Conservation (phyloP, 2,113 vertebrate species). For the Cnemophilus loriae region DNA sequence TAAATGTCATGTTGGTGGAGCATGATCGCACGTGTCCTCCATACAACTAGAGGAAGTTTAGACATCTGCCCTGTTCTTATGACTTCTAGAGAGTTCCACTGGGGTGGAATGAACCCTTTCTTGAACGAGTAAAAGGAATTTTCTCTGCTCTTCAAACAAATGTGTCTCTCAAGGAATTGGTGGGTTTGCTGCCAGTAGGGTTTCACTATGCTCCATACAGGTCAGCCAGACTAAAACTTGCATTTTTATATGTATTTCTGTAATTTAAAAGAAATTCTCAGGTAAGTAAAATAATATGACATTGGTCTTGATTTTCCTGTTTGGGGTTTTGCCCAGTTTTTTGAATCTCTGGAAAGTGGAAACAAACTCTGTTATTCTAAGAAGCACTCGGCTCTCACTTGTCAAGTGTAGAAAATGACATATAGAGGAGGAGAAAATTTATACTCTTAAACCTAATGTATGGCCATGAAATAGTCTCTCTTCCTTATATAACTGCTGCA, state of each 20-base stretch:
- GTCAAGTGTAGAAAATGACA: not conserved
- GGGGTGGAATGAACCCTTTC: not conserved
- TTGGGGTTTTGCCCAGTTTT: not conserved
- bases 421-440: not conserved
- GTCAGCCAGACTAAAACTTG: not conserved
- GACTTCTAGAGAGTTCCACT: not conserved
- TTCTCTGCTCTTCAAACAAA: not conserved
- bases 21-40: accelerated
- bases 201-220: not conserved
- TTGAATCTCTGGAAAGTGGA: not conserved
- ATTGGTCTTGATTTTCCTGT: not conserved
- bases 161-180: not conserved
- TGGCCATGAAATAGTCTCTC: not conserved
- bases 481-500: not conserved
- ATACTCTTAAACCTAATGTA: not conserved
- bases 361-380: not conserved
- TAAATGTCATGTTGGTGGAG: not conserved
- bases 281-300: not conserved
- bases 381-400: accelerated
- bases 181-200: not conserved
- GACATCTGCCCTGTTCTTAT: not conserved
- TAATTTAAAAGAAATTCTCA: not conserved
- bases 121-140: not conserved
- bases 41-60: not conserved
- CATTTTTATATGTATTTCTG: not conserved